phyloP scores from a whole-genome alignment of 2,888 invertebrate genomes.

The Eupithecia subfuscata region DNA sequence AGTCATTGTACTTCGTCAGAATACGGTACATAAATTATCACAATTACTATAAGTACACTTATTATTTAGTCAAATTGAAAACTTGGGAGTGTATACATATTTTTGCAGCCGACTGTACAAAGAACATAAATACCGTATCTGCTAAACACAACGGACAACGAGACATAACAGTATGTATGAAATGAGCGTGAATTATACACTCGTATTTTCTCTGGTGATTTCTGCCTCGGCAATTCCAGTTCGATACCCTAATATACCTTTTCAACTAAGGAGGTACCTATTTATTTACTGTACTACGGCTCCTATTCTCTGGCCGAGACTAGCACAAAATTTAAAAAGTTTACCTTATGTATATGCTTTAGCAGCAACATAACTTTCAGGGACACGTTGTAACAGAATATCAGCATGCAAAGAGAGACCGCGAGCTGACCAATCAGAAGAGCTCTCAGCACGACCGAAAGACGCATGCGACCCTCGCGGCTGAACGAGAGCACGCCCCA shows the following conservation, averaged over 20 bases:
- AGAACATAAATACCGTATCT: too few species aligned
- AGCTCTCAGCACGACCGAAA: constrained; percentile 72
- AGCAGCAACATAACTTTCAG: constrained; percentile 69
- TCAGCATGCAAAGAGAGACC: constrained; percentile 72
- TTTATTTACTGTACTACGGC: neutral
- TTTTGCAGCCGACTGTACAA: too few species aligned
- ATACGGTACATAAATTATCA: too few species aligned
- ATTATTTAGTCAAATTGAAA: too few species aligned
- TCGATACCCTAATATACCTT: neutral
- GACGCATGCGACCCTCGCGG: constrained; percentile 68
- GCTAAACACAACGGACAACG: too few species aligned
- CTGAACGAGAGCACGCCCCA: constrained; percentile 71
- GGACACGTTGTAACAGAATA: constrained; percentile 76
- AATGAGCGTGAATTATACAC: too few species aligned
- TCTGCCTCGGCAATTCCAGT: too few species aligned
- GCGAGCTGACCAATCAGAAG: constrained; percentile 71
- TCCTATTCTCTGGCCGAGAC: neutral
- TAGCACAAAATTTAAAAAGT: neutral
- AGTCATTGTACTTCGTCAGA: too few species aligned
- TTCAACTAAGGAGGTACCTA: neutral
- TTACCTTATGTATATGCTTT: constrained; percentile 70
- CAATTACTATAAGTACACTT: too few species aligned
- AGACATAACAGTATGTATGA: too few species aligned
- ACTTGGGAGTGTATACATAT: too few species aligned
- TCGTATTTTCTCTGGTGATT: neutral